Base-by-base conservation (phyloP, 2,113 vertebrate genomes). In the Dasyornis broadbenti region DNA sequence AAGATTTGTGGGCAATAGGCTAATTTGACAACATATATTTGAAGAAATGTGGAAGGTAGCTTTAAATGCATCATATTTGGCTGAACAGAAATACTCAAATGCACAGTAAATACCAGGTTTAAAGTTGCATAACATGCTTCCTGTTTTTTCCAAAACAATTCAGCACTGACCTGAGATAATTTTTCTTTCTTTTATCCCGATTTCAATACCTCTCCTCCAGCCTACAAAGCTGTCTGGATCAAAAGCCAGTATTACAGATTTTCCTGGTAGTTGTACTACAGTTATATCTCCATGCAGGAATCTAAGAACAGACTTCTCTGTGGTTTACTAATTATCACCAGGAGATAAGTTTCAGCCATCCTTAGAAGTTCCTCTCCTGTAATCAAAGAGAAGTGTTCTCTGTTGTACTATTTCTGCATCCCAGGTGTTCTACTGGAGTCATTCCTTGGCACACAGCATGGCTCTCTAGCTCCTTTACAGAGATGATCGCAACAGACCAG, bases 1-100 rank as follows among this genome's bases (percentile, higher is more conserved):
- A 97, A 78, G 83, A 50, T 82, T n/a, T 89, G 59, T 40, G 86
- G 93, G 49, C 78, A 95, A 76, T 35, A 57, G 47, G 49, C 22
- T 77, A 81, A 86, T 44, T 88, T 79, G n/a, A 61, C 89, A 96
- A 73, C n/a, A 35, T 24, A 80, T 24, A 84, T 89, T 94, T 90
- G 81, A 97, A 92, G 88, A 97, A 95, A 88, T 47, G 71, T 2
- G 3, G 83, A 71, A 64, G 64, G 21, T 77, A 96, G 82, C 31
- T 95, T 92, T 92, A 97, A 97, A 86, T 60, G 42, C 42, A 57
- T 82, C 78, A 59, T 79, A 28, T 13, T 86, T 59, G 72, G 70
- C 61, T 82, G 92, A 95, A 73, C 60, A 85, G 9, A 83, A 87
- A 84, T 42, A 56, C 28, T 66, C 9, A 89, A 82, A 61, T 47